Evolutionary conservation across 2,113 vertebrate genomes (phyloP), one percentile per base, ranked within the genome.

Genomic region (Phoxinus phoxinus): DNA sequence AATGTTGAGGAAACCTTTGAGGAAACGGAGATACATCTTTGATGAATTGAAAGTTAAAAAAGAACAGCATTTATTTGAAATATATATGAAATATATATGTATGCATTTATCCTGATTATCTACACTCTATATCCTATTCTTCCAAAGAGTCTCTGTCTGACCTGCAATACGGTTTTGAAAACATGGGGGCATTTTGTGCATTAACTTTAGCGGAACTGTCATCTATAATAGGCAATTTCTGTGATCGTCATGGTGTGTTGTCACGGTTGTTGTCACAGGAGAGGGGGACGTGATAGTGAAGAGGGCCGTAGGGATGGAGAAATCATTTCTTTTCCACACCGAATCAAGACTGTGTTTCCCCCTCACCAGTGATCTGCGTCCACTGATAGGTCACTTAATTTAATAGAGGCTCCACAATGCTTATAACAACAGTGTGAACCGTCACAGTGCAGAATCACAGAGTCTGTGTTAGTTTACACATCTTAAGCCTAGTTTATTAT

Each of bases 191-290:
- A 74, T 84, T 53, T 19, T 35, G 67, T 67, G 67, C 75, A 61
- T 78, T 75, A 75, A 82, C 76, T 86, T 87, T 84, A 86, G 86
- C 59, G 77, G 81, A 88, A 89, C 88, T 88, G 88, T 88, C 88
- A 88, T 84, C 82, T 81, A 86, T 89, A 89, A 89, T 89, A 88
- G 86, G 77, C 85, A 85, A 88, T 89, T 86, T 89, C 82, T 89
- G 85, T 88, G 88, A 89, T 89, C 71, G 87, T 89, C 84, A 88
- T 82, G 88, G 77, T 84, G 72, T 82, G 82, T 88, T 88, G 86
- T 88, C 86, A 89, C 59, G 84, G 48, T 84, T 88, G 48, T 84
- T 88, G 88, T 89, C 88, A 88, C 58, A 61, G 84, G 84, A 84
- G 84, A 87, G 75, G 63, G 67, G 76, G 84, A 69, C 35, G 72